Evolutionary conservation across 2,888 invertebrate species (phyloP).

Genomic region (Hirtodrosophila alboralis): DNA sequence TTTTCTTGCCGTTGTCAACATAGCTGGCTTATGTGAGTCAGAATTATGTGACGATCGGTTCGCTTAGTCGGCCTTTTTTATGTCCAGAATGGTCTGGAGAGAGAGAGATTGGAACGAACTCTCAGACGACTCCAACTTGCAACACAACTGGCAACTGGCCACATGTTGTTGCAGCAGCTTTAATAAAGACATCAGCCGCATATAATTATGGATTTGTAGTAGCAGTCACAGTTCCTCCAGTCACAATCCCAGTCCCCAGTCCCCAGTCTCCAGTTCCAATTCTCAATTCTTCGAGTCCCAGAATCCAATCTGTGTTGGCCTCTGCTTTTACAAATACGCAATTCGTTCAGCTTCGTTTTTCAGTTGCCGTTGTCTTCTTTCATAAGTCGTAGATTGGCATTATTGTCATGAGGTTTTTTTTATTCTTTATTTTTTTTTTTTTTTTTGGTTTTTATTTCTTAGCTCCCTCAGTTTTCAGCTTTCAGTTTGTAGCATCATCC

Average conservation of each 20-base stretch:
- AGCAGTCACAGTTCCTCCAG: constrained; percentile 48
- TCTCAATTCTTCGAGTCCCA: too few species aligned
- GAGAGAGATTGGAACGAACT: constrained; percentile 3
- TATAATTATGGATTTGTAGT: constrained; percentile 82
- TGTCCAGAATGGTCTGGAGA: constrained; percentile 27
- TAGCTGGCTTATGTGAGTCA: constrained; percentile 81
- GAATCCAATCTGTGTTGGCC: constrained; percentile 6
- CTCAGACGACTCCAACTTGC: constrained; percentile 10
- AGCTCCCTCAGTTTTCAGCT: not conserved
- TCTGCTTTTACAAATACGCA: too few species aligned
- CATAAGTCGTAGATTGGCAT: constrained; percentile 83
- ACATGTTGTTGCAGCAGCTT: constrained; percentile 73
- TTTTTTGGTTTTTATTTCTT: constrained; percentile 1
- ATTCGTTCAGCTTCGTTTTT: constrained; percentile 14
- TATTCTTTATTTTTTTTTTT: too few species aligned
- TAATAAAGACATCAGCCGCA: constrained; percentile 82
- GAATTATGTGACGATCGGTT: constrained; percentile 74
- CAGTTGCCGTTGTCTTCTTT: constrained; percentile 44
- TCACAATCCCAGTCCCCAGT: constrained; percentile 2
- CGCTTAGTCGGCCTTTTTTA: constrained; percentile 67
- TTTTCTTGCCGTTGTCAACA: constrained; percentile 83
- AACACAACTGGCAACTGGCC: constrained; percentile 38
- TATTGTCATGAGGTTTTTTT: constrained; percentile 74
- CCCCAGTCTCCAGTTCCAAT: not conserved
- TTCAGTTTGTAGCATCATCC: constrained; percentile 1